phyloP scores from a whole-genome alignment of 2,113 vertebrate species.

The Charina bottae region DNA sequence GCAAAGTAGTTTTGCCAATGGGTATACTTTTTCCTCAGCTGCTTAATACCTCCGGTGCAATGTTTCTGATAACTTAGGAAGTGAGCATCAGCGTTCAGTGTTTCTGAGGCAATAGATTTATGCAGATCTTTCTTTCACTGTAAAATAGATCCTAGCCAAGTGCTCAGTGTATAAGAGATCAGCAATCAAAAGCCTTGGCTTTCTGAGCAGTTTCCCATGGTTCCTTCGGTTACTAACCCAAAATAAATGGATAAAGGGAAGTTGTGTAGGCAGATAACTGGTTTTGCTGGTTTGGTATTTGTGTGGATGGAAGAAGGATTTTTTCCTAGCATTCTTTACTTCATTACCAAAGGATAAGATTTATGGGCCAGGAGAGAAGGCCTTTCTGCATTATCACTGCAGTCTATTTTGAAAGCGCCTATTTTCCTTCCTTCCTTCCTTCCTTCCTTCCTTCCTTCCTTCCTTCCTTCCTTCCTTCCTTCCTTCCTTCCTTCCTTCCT shows the following conservation, averaged over 20 bases:
- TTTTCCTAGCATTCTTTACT: background rate
- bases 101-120: background rate
- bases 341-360: background rate
- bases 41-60: background rate
- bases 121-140: fast-evolving
- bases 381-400: background rate
- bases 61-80: background rate
- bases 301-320: background rate
- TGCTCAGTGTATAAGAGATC: background rate
- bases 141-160: fast-evolving
- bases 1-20: background rate
- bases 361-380: background rate
- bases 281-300: background rate
- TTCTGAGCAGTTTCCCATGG: background rate
- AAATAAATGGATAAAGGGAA: background rate
- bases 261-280: background rate
- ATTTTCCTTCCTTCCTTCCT: background rate
- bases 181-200: background rate
- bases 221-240: background rate
- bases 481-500: too few species aligned
- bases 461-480: background rate
- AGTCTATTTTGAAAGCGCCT: background rate
- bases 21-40: background rate
- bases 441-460: fast-evolving
- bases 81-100: background rate